phyloP scores from a whole-genome alignment of 2,797 vertebrate genomes.

The Pagetopsis macropterus region DNA sequence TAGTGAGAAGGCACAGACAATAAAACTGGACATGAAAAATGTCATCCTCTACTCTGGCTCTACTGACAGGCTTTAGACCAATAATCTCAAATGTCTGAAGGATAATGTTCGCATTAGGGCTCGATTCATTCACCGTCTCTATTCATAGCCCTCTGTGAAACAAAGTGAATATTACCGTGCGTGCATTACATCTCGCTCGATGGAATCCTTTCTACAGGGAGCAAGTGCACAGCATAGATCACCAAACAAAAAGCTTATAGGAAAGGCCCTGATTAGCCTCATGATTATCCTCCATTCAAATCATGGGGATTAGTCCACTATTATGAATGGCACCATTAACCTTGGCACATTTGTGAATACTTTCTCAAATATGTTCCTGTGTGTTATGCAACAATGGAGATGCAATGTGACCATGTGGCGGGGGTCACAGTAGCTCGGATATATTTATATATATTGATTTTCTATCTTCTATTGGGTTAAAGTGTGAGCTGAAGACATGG shows the following conservation, averaged over 20 bases:
- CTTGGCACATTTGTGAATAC: conserved; percentile 67
- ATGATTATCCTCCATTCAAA: conserved; percentile 70
- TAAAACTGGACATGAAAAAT: conserved; percentile 69
- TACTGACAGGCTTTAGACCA: conserved; percentile 71
- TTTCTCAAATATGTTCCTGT: conserved; percentile 53
- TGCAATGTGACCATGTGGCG: conserved; percentile 36
- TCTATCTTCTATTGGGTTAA: conserved; percentile 50
- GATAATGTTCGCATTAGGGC: conserved; percentile 74
- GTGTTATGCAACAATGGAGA: conserved; percentile 55
- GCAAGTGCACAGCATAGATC: conserved; percentile 73
- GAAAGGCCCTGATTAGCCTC: conserved; percentile 67
- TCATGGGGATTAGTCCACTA: conserved; percentile 57
- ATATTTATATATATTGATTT: conserved; percentile 62
- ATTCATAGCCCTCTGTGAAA: conserved; percentile 66
- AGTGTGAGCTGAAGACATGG: conserved; percentile 67
- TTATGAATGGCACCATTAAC: conserved; percentile 73
- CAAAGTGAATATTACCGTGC: conserved; percentile 65
- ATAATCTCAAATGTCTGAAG: conserved; percentile 70
- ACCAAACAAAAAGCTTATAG: conserved; percentile 75
- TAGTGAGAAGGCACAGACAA: conserved; percentile 55
- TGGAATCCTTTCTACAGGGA: conserved; percentile 63
- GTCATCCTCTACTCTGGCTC: conserved; percentile 57
- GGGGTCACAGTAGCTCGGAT: conserved; percentile 24
- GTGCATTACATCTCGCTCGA: conserved; percentile 61
- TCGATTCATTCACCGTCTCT: conserved; percentile 68